Evolutionary conservation across 2,888 invertebrate genomes (phyloP), one percentile per base, ranked within the genome.

Genomic region (Leptodirus hochenwartii): DNA sequence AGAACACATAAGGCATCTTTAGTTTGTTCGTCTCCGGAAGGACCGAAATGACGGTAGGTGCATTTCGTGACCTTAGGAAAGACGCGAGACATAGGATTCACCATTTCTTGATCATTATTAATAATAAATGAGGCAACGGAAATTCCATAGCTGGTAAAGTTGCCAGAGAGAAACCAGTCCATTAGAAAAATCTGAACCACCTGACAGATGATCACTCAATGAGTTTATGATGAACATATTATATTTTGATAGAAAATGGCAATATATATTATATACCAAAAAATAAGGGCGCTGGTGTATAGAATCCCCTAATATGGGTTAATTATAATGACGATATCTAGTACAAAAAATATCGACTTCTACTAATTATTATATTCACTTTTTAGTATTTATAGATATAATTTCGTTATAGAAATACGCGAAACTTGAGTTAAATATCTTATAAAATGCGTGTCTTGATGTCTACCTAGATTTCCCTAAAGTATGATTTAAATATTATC

Each of bases 1-100:
- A 82, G 54, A n/a, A 81, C 61, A 41, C 82, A 82, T 0, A 81
- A 57, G 1, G 67, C 63, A 43, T 77, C 75, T n/a, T 15, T 15
- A 13, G 17, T 14, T 13, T 32, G 32, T n/a, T 16, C 16, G 27
- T 25, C 29, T 3, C 75, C 76, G 0, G 66, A 61, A 1, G 67
- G 61, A 3, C 75, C 75, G 34, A 61, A 70, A 37, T 49, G 60
- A 30, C 61, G 53, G 34, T 66, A 59, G 40, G 58, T 61, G 47
- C 74, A 74, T 46, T 70, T 72, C 9, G 76, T 69, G 13, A 75
- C 53, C 49, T 75, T 75, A 0, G 76, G 76, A 43, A 76, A 76
- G 32, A 64, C 63, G 35, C 59, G 53, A 33, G 72, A 66, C 75
- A 77, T 75, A 0, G 75, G 73, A 34, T 47, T 49, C 2, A 46